Evolutionary conservation across 2,113 vertebrate species (phyloP), one percentile per base, ranked within the genome.

Genomic region (Tyrannus savana): DNA sequence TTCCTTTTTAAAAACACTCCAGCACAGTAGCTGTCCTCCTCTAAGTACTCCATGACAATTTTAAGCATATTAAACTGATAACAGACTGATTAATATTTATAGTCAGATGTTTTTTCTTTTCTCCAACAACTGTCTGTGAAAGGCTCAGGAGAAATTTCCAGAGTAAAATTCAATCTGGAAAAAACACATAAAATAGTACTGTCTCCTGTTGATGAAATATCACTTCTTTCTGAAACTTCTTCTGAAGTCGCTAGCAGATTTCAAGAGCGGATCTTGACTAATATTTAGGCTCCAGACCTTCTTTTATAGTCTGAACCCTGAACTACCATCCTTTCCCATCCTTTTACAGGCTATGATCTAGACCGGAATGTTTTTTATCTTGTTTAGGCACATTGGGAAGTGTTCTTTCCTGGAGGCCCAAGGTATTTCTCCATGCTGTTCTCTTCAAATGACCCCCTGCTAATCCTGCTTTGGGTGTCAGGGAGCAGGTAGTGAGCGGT

Each of bases 51-150:
- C 53, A 62, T 62, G 28, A 89, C 60, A 49, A 78, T 8, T 68
- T 41, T 64, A 78, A 91, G 30, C 35, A 72, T 46, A 72, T 39
- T 91, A 60, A 84, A 71, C 19, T 71, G 35, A 67, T 88, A 85
- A 67, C 12, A 92, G 63, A 66, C 35, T 89, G 52, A 74, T 76
- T 24, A 84, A 78, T 84, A 83, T 88, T 91, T 90, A 50, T 44
- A 95, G 25, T 59, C 19, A 37, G 23, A 8, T 63, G 12, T 76
- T 80, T 79, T 64, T 39, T 18, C 3, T 78, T 74, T 85, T 63
- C 19, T 47, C 22, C n/a, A 58, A 27, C 9, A 30, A 21, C 6
- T 60, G 8, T 46, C 19, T 89, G 28, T 28, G 14, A 18, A 93
- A 93, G 17, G 4, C 44, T 73, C 71, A 76, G 41, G 6, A 90